Percentiles rank a stretch among this genome's conserved stretches.
Evolutionary conservation across 2,888 invertebrate genomes (phyloP).

Genomic region (Ophion costatus): DNA sequence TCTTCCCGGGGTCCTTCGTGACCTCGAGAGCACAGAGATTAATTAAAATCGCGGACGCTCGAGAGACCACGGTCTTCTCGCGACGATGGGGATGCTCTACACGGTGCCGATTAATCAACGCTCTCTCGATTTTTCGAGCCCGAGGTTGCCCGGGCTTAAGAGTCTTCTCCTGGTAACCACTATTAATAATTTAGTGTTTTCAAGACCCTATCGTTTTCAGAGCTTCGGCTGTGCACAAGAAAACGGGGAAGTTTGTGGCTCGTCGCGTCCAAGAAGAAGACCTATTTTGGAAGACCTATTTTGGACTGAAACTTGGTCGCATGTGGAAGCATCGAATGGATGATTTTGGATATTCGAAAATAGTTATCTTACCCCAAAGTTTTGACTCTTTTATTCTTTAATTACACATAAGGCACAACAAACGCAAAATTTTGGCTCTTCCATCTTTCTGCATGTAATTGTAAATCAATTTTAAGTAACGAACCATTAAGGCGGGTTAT

Average conservation of each 20-base stretch:
- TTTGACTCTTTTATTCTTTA: not conserved
- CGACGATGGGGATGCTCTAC: conserved; percentile 38
- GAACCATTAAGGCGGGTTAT: too few species aligned
- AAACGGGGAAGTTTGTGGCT: conserved; percentile 14
- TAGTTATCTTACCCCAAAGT: too few species aligned
- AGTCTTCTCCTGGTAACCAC: conserved; percentile 66
- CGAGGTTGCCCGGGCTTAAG: conserved; percentile 24
- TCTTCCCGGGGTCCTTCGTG: conserved; percentile 47
- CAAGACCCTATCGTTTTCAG: conserved; percentile 59
- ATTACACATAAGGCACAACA: not conserved
- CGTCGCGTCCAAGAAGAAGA: conserved; percentile 5
- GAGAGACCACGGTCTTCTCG: conserved; percentile 51
- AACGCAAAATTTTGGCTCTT: too few species aligned
- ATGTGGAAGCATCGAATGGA: too few species aligned
- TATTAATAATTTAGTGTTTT: conserved; percentile 76
- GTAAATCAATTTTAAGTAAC: too few species aligned
- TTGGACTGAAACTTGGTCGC: conserved; percentile 1
- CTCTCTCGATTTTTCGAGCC: conserved; percentile 73
- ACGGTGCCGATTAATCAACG: conserved; percentile 77
- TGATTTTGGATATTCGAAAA: too few species aligned
- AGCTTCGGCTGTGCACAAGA: not conserved
- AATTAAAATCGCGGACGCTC: conserved; percentile 78
- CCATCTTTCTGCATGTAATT: too few species aligned
- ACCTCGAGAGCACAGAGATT: conserved; percentile 69
- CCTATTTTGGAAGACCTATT: conserved; percentile 41